phyloP scores from a whole-genome alignment of 2,797 vertebrate species.

The Gymnopithys bicolor region DNA sequence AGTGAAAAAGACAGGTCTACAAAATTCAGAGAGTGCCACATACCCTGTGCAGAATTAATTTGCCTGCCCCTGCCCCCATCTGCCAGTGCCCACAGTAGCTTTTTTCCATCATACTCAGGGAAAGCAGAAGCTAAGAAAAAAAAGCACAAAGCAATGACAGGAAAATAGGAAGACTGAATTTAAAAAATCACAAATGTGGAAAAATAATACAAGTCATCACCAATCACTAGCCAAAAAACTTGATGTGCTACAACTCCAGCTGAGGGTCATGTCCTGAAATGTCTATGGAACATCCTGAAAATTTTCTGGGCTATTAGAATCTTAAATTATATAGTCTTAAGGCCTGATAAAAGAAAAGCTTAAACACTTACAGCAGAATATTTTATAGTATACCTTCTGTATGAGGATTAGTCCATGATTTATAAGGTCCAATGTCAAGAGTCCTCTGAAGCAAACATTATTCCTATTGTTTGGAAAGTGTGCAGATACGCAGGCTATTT shows the following conservation, averaged over 20 bases:
- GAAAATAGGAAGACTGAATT: slow-evolving; percentile 23
- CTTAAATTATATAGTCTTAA: slow-evolving; percentile 3
- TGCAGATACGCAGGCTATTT: background rate
- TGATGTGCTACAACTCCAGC: background rate
- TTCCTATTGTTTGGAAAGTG: background rate
- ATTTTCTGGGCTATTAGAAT: slow-evolving; percentile 35
- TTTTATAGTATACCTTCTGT: slow-evolving; percentile 7
- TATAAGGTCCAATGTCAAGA: background rate
- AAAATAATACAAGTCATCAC: slow-evolving; percentile 30
- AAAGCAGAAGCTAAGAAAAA: background rate
- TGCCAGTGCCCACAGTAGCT: background rate
- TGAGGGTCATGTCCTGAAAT: slow-evolving; percentile 25
- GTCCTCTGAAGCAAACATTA: background rate
- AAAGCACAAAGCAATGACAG: background rate
- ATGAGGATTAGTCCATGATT: background rate
- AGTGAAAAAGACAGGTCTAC: slow-evolving; percentile 14
- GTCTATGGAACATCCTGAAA: slow-evolving; percentile 14
- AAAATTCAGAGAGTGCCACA: background rate
- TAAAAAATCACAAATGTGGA: background rate
- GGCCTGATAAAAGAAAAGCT: slow-evolving; percentile 10
- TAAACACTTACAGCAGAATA: background rate
- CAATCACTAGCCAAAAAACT: background rate
- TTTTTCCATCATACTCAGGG: background rate
- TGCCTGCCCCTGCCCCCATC: background rate
- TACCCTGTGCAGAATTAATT: slow-evolving; percentile 16